Evolutionary conservation across 2,888 invertebrate genomes (phyloP), one percentile per base, ranked within the genome.

Genomic region (Melangyna quadrimaculata): DNA sequence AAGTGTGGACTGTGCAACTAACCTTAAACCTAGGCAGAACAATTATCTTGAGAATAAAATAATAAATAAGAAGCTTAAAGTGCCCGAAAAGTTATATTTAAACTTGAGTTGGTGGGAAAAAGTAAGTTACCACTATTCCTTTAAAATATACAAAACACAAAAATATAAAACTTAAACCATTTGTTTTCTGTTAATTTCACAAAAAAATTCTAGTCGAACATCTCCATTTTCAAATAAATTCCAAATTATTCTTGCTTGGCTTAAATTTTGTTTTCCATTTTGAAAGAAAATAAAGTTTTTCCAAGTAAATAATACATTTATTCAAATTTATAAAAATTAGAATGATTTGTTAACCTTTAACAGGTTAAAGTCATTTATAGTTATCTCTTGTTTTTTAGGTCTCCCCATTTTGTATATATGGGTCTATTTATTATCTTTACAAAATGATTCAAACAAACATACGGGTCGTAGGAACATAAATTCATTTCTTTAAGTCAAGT

Each of bases 261-360:
- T 19, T 19, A 19, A n/a, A 19, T 45, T 45, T 19, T 10, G 9
- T 10, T 43, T 9, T 7, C n/a, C 32, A 37, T 14, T 0, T 37
- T 40, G 2, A 9, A 27, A 51, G 14, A 51, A 51, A 51, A 51
- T 48, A 22, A 43, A 43, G 0, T 43, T 2, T 8, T 43, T 43
- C n/a, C 40, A 40, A 61, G 35, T 57, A 57, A 57, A 29, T 57
- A 27, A 61, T 27, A 40, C 40, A 61, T 59, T n/a, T 61, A 61
- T 61, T 61, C 6, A 61, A 61, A 61, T 61, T 61, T 59, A 6
- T 3, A 57, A 29, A 32, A 57, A 17, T 59, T 40, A 24, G n/a
- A 61, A 61, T 61, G 61, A 61, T 61, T 61, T 61, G 61, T 61
- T 61, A 61, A 40, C 61, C 24, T 40, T 61, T 40, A 24, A 40